Percentiles rank a stretch among this genome's conserved stretches.
These are phyloP conservation scores for Drepanosiphum platanoidis DNA, from an alignment of 2,888 invertebrate species.

Conservation along the genomic window DNA sequence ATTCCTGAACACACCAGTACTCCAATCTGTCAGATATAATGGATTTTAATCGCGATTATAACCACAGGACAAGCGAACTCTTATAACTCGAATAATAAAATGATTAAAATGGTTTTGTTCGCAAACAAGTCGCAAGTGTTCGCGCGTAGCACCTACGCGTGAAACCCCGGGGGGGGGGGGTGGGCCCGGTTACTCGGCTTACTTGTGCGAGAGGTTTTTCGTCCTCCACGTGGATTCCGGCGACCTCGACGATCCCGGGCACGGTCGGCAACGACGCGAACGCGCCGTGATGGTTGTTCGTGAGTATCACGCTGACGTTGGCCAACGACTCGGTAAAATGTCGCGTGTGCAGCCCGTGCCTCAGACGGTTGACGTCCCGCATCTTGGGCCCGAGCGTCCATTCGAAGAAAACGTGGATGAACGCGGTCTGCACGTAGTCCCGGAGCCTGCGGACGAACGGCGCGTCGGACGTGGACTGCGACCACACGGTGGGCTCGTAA, in stretches of 20 bases:
- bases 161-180: no score
- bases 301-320: constrained; percentile 32
- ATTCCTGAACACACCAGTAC: no score
- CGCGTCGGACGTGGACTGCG: not conserved
- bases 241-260: constrained; percentile 45
- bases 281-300: not conserved
- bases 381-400: not conserved
- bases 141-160: no score
- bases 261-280: not conserved
- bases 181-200: no score
- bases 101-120: no score
- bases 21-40: no score
- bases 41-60: no score
- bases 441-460: not conserved
- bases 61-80: no score
- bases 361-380: not conserved
- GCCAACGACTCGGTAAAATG: constrained; percentile 8
- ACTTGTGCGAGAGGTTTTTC: constrained; percentile 34
- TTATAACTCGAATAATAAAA: no score
- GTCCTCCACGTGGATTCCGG: constrained; percentile 26
- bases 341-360: not conserved
- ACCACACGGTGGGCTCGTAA: not conserved
- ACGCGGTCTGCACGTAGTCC: no score
- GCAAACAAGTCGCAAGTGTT: no score
- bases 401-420: not conserved